Base-by-base conservation (phyloP, 2,888 invertebrate species). In the Campoletis raptor region DNA sequence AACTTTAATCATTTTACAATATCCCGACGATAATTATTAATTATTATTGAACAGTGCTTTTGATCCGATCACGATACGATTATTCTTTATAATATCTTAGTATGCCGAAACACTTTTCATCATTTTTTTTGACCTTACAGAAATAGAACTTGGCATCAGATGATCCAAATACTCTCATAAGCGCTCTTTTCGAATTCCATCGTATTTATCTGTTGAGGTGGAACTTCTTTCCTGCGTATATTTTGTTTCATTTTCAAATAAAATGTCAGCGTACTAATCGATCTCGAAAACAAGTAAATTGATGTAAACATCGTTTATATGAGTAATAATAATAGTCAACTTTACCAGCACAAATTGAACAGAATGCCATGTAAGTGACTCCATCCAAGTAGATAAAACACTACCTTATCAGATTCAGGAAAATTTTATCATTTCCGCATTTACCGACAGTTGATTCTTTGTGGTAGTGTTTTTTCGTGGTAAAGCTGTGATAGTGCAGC, bases 391-490 rank as follows among this genome's bases (percentile, higher is more conserved):
- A 24, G 45, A 40, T 42, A 3, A 67, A 12, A 30, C 36, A 9
- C 42, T 21, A 0, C 66, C n/a, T 67, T 12, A 45, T 66, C 73
- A 36, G 40, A 24, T 42, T 15, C 3, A 21, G 40, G 15, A 24
- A 6, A 66, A 18, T 8, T 21, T 77, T 12, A 36, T 40, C 36
- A 64, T 9, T 57, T n/a, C 2, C 85, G 12, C 6, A 36, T 4
- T 85, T 81, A 85, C 80, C 85, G 77, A 77, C 66, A n/a, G 72
- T 48, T n/a, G 77, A 15, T 57, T 12, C 18, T 9, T 72, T 45
- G 21, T 30, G 30, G 30, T 30, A 30, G 30, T 30, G 30, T 3
- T 30, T 30, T 30, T 30, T 30, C 30, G 2, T 30, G 30, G 30
- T 30, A 3, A 30, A 30, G 30, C 30, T 30, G 30, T 30, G 30